Conservation (phyloP, 2,888 invertebrate species). For the Neelides folsomi region DNA sequence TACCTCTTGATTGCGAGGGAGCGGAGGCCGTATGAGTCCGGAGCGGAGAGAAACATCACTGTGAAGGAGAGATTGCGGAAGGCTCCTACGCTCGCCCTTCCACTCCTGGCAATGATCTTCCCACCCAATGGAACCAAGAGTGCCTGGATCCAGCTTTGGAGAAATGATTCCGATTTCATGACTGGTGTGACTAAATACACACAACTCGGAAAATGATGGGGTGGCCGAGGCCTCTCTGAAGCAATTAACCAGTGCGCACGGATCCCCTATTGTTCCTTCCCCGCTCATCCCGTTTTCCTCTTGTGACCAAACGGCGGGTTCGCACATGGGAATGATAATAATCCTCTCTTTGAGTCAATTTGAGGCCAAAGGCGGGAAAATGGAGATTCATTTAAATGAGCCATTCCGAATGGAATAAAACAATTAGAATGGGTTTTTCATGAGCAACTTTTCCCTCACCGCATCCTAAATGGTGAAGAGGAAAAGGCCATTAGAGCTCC, state of each 20-base stretch:
- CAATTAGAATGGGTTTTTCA: neutral
- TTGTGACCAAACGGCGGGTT: neutral
- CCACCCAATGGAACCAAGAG: no score
- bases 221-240: slow-evolving; percentile 11
- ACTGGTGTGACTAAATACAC: slow-evolving; percentile 15
- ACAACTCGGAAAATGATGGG: slow-evolving; percentile 13
- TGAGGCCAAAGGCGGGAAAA: neutral
- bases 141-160: slow-evolving; percentile 4
- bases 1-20: no score
- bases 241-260: slow-evolving; percentile 19
- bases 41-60: no score
- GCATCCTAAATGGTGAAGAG: neutral
- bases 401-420: neutral
- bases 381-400: neutral
- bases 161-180: slow-evolving; percentile 10
- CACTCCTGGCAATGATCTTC: no score
- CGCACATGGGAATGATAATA: neutral
- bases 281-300: neutral
- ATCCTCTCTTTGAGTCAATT: neutral
- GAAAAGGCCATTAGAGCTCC: neutral
- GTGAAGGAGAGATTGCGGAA: no score
- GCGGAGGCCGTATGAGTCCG: no score
- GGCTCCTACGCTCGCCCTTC: no score
- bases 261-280: slow-evolving; percentile 2
- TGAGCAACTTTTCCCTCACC: neutral